phyloP scores from a whole-genome alignment of 2,113 vertebrate genomes.

The Pseudorhombus dupliciocellatus region DNA sequence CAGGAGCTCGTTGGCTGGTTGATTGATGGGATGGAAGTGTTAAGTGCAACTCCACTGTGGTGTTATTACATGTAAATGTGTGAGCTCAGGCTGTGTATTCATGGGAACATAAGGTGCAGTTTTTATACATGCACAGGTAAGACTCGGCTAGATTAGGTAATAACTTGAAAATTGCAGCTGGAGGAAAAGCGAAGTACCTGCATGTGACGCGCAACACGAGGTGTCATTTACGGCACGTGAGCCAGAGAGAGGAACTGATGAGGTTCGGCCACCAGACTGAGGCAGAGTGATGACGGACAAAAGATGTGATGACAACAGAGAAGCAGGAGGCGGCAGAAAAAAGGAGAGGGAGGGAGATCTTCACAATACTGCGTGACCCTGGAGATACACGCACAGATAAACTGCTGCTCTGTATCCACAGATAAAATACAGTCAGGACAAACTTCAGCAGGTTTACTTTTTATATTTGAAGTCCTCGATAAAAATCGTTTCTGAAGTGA shows the following conservation, averaged over 20 bases:
- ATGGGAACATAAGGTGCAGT: background rate
- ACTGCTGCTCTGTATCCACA: slow-evolving; percentile 8
- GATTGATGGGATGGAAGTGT: background rate
- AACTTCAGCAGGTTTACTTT: slow-evolving; percentile 30
- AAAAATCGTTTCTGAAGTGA: slow-evolving; percentile 42
- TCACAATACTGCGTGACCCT: background rate
- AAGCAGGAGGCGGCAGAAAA: background rate
- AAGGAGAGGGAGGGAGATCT: background rate
- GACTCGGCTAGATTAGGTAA: too few species aligned
- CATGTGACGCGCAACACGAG: background rate
- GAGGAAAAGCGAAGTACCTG: too few species aligned
- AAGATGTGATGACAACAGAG: slow-evolving; percentile 14
- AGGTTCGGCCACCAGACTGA: slow-evolving; percentile 4
- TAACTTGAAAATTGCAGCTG: too few species aligned
- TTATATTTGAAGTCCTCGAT: slow-evolving; percentile 29
- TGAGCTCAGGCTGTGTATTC: background rate
- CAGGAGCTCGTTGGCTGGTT: background rate
- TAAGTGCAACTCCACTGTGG: background rate
- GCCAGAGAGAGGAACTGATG: slow-evolving; percentile 1
- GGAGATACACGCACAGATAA: slow-evolving; percentile 25
- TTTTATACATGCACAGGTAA: too few species aligned
- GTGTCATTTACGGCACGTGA: background rate
- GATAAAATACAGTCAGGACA: slow-evolving; percentile 26
- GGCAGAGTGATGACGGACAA: background rate
- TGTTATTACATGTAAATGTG: background rate